Percentiles rank a stretch among this genome's conserved stretches.
These are phyloP conservation scores for Drosophila subpulchrella DNA, from an alignment of 1,140 invertebrate genomes.

Conservation along the genomic window DNA sequence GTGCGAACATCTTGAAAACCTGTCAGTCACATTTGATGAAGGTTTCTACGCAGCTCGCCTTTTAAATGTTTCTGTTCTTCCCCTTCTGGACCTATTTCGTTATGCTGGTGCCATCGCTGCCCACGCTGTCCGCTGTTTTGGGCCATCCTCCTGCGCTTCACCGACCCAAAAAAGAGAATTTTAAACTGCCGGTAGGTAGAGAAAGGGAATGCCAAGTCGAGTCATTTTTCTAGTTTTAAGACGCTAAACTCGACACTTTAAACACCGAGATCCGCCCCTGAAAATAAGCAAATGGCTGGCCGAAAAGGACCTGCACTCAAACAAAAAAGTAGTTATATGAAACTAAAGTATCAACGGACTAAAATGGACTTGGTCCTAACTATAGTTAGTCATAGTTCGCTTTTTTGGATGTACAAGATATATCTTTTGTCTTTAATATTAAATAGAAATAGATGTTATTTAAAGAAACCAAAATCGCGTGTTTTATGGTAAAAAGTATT, in stretches of 20 bases:
- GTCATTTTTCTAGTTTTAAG: conserved; percentile 73
- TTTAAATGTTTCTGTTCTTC: conserved; percentile 57
- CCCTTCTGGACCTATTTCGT: conserved; percentile 39
- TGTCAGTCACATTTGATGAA: conserved; percentile 84
- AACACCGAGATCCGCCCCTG: conserved; percentile 55
- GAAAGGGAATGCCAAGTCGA: conserved; percentile 17
- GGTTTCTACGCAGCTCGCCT: conserved; percentile 74
- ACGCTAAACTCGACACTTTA: conserved; percentile 78
- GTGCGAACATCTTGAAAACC: conserved; percentile 84
- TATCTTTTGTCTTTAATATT: too few species aligned
- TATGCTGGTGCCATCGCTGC: conserved; percentile 35
- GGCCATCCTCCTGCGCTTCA: conserved; percentile 38
- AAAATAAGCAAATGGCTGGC: conserved; percentile 9
- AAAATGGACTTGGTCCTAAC: too few species aligned
- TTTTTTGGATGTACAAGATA: too few species aligned
- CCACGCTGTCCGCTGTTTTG: conserved; percentile 20
- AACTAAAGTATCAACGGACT: background rate
- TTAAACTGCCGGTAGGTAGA: conserved; percentile 54
- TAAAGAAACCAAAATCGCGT: too few species aligned
- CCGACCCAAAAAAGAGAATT: conserved; percentile 37
- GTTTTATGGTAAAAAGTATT: too few species aligned
- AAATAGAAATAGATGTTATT: too few species aligned
- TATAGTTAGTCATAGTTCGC: too few species aligned
- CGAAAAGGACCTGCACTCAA: background rate
- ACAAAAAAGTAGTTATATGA: background rate